phyloP scores from a whole-genome alignment of 2,113 vertebrate species.

The Bothrops jararaca region DNA sequence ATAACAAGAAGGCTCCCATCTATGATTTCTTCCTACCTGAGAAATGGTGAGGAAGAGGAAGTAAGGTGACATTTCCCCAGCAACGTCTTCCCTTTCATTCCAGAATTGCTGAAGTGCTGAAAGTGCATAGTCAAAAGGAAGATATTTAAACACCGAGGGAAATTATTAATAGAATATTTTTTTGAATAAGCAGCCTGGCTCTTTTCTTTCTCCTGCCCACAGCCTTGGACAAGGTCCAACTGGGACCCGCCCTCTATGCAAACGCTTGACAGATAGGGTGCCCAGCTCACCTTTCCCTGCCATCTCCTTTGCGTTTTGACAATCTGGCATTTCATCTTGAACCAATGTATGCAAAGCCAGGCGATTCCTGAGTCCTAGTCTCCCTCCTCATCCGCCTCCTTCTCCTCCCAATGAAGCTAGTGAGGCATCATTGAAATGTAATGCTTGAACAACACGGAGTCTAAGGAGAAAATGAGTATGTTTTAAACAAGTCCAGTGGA shows the following conservation, averaged over 20 bases:
- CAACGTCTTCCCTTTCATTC: background rate
- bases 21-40: background rate
- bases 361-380: constrained; percentile 38
- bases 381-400: constrained; percentile 43
- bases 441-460: constrained; percentile 56
- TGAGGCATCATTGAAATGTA: constrained; percentile 62
- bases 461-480: constrained; percentile 68
- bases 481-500: constrained; percentile 74
- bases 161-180: constrained; percentile 42
- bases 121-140: background rate
- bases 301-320: constrained; percentile 59
- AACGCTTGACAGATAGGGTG: constrained; percentile 48
- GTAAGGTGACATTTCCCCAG: background rate
- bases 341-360: constrained; percentile 55
- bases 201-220: constrained; percentile 51
- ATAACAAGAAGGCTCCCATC: background rate
- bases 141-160: constrained; percentile 21
- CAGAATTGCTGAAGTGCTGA: constrained; percentile 9
- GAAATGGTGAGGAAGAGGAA: background rate
- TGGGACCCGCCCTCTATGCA: constrained; percentile 53
- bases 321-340: constrained; percentile 55
- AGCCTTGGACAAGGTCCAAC: constrained; percentile 54
- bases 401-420: constrained; percentile 59
- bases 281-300: constrained; percentile 54
- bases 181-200: constrained; percentile 46